Conservation (phyloP, 1,140 invertebrate genomes). For the Pseudomyrmex cubaensis region DNA sequence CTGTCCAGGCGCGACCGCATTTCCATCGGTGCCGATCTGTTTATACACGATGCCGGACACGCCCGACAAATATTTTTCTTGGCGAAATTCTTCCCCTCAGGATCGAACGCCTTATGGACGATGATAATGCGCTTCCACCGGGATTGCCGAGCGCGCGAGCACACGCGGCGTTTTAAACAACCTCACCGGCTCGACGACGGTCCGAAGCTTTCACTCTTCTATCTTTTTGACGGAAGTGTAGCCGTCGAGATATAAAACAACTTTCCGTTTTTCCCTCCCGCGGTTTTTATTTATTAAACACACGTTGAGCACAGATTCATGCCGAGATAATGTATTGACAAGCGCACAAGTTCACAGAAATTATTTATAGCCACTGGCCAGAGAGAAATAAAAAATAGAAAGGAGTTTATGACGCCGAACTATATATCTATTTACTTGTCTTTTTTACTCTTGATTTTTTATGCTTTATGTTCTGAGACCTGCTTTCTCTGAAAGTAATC, state of each 20-base stretch:
- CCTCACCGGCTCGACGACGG: neutral
- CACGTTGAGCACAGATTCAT: neutral
- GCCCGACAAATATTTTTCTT: conserved; percentile 84
- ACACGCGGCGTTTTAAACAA: conserved; percentile 62
- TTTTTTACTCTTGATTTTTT: too few species aligned
- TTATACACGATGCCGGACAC: conserved; percentile 83
- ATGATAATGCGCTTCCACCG: conserved; percentile 77
- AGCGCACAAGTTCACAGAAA: neutral
- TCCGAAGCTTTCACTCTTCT: neutral
- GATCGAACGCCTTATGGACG: conserved; percentile 32
- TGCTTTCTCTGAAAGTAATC: too few species aligned
- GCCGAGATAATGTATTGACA: neutral
- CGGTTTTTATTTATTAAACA: neutral
- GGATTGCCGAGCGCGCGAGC: conserved; percentile 78
- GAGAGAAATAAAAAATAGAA: neutral
- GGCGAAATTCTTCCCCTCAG: conserved; percentile 76
- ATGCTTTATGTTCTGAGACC: too few species aligned
- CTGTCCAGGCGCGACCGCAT: conserved; percentile 69
- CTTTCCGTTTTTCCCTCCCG: conserved; percentile 21
- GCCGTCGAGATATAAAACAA: conserved; percentile 59
- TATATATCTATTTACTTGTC: too few species aligned
- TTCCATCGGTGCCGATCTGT: conserved; percentile 78
- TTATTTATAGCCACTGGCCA: neutral
- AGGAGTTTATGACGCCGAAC: neutral
- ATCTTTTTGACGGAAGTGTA: neutral